These are phyloP conservation scores for Staurois parvus DNA, from an alignment of 2,797 vertebrate genomes.

Conservation along the genomic window DNA sequence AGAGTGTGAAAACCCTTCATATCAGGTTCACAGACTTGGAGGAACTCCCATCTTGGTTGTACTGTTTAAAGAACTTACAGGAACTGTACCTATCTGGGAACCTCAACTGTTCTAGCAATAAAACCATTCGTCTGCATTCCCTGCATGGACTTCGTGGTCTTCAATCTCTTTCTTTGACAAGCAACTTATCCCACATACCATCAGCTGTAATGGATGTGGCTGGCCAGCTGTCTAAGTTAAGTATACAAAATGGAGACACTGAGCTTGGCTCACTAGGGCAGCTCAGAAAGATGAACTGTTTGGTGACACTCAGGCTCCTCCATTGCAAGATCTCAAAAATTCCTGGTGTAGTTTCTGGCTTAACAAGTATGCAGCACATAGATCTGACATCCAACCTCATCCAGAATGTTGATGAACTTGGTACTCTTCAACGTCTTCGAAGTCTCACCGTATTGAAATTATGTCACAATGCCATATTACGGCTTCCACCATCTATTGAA, in stretches of 20 bases:
- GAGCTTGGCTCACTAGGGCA: constrained; percentile 75
- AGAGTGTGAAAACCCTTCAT: constrained; percentile 76
- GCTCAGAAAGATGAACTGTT: constrained; percentile 72
- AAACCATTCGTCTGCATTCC: constrained; percentile 72
- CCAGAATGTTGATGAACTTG: constrained; percentile 78
- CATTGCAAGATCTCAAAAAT: constrained; percentile 80
- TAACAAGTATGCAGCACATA: constrained; percentile 73
- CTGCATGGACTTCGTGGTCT: constrained; percentile 76
- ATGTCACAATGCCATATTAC: constrained; percentile 74
- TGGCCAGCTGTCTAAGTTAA: constrained; percentile 72
- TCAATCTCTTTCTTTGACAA: constrained; percentile 72
- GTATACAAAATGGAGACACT: constrained; percentile 78
- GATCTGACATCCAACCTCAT: constrained; percentile 78
- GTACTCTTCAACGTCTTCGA: constrained; percentile 75
- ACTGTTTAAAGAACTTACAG: constrained; percentile 75
- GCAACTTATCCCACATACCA: constrained; percentile 75
- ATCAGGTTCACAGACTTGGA: constrained; percentile 77
- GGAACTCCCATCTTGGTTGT: constrained; percentile 78
- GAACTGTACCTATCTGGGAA: constrained; percentile 79
- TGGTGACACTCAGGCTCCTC: constrained; percentile 76
- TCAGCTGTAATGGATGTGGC: constrained; percentile 77
- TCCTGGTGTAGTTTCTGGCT: constrained; percentile 73
- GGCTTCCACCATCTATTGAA: constrained; percentile 72
- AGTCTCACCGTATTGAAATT: constrained; percentile 76
- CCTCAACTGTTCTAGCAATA: constrained; percentile 65